Base-by-base conservation (phyloP, 2,113 vertebrate species). In the Heterochromis multidens region DNA sequence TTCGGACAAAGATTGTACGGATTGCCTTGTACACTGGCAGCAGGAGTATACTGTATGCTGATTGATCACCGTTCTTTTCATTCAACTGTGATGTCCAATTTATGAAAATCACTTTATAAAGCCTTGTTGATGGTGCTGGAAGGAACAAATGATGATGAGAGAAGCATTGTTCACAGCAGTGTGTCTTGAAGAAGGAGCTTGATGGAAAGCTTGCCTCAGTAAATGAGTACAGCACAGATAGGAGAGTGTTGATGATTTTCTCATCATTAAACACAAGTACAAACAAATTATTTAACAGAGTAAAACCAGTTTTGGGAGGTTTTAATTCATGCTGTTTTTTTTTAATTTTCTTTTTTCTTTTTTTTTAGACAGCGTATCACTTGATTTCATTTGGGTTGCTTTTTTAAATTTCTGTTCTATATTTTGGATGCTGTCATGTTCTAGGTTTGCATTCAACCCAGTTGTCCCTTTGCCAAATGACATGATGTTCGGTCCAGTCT, bases 51-150 rank as follows among this genome's bases (percentile, higher is more conserved):
- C 11, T 79, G 49, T 52, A 52, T 21, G 13, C 29, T 33, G 29
- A 83, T 81, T 84, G 63, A 67, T 76, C 60, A 31, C 63, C 6
- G 49, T 33, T 80, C 17, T 78, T 80, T 78, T 74, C 46, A 46
- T 57, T 37, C 3, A 3, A 11, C 49, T 46, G 5, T 56, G 11
- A 40, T 25, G 35, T 79, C 43, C 33, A 70, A 17, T 80, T 80
- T 56, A 21, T 10, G 49, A 78, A 87, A 87, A 49, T 61, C 3
- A n/a, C n/a, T n/a, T n/a, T n/a, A 65, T 83, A 23, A 78, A 78
- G 12, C 33, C 25, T 37, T 40, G 65, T 58, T 67, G 59, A 74
- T 3, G 37, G 13, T 5, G 25, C 63, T 58, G n/a, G 6, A 80
- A 19, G 7, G 23, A 78, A 35, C 2, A 31, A 35, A 33, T 61